phyloP scores from a whole-genome alignment of 1,140 invertebrate species.

The Drosophila takahashii region DNA sequence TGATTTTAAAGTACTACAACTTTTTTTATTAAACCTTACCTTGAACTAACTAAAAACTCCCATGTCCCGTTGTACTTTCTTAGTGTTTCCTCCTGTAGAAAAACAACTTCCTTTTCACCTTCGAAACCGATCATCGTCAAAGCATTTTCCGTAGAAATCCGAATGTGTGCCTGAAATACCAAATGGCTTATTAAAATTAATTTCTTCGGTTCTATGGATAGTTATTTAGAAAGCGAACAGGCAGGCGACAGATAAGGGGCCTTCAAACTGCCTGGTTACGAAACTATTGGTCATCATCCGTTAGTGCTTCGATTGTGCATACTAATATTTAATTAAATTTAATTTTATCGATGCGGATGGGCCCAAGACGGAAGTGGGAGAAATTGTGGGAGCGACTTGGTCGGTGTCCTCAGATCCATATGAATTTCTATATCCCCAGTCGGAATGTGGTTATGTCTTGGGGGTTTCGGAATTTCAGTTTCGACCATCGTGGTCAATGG shows the following conservation, averaged over 20 bases:
- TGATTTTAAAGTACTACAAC: no score
- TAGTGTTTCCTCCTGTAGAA: not conserved
- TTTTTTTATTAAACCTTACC: not conserved
- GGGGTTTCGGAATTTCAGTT: slow-evolving; percentile 51
- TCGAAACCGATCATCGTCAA: slow-evolving; percentile 21
- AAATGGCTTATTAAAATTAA: slow-evolving; percentile 69
- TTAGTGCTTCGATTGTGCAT: slow-evolving; percentile 52
- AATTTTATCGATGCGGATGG: slow-evolving; percentile 20
- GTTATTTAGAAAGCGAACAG: slow-evolving; percentile 46
- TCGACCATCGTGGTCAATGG: slow-evolving; percentile 46
- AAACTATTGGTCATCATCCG: slow-evolving; percentile 61
- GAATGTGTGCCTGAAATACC: slow-evolving; percentile 59
- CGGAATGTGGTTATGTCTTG: slow-evolving; percentile 21
- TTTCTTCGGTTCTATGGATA: slow-evolving; percentile 49
- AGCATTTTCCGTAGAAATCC: slow-evolving; percentile 49
- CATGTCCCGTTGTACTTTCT: not conserved
- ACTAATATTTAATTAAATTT: slow-evolving; percentile 63
- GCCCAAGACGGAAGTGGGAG: slow-evolving; percentile 54
- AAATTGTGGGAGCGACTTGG: slow-evolving; percentile 33
- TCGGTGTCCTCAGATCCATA: slow-evolving; percentile 26
- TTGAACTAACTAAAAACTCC: not conserved
- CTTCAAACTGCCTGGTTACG: slow-evolving; percentile 59
- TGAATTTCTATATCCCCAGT: slow-evolving; percentile 5
- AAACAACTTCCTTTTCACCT: slow-evolving; percentile 18
- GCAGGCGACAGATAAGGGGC: slow-evolving; percentile 39